Evolutionary conservation across 1,140 invertebrate genomes (phyloP).

Genomic region (Aphelinus certus): DNA sequence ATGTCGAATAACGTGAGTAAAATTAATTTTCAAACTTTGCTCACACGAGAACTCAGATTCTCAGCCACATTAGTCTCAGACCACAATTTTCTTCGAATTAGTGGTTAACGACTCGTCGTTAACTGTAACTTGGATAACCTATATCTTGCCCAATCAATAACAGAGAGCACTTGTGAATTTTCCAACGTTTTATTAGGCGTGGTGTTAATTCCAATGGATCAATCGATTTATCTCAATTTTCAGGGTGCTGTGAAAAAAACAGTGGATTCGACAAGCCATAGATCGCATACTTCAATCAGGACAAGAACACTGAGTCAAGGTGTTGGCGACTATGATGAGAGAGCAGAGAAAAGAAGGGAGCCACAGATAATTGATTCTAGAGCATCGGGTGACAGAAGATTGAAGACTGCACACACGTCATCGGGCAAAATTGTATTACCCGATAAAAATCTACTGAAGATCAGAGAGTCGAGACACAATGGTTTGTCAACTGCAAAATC

Average conservation of each 20-base stretch:
- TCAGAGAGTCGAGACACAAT: conserved; percentile 14
- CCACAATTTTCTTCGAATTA: too few species aligned
- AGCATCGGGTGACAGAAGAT: conserved; percentile 16
- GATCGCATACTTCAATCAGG: neutral
- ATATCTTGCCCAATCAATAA: conserved; percentile 1
- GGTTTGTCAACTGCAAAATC: conserved; percentile 3
- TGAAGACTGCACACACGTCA: conserved; percentile 22
- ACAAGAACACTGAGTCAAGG: neutral
- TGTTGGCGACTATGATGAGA: neutral
- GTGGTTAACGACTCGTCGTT: neutral
- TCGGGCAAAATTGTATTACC: conserved; percentile 12
- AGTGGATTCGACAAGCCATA: conserved; percentile 9
- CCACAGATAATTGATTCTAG: conserved; percentile 6
- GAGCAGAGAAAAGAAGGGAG: conserved; percentile 8
- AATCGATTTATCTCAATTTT: neutral
- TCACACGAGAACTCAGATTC: too few species aligned
- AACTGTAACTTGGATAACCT: conserved; percentile 12
- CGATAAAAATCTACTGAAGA: conserved; percentile 31
- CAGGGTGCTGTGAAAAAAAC: conserved; percentile 50
- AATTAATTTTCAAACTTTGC: too few species aligned
- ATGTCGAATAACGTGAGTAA: conserved; percentile 51
- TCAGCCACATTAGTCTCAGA: too few species aligned
- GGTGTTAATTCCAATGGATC: too few species aligned
- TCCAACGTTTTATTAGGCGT: neutral
- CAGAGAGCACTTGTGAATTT: too few species aligned